phyloP scores from a whole-genome alignment of 2,888 invertebrate species.

The Shargacucullia verbasci region DNA sequence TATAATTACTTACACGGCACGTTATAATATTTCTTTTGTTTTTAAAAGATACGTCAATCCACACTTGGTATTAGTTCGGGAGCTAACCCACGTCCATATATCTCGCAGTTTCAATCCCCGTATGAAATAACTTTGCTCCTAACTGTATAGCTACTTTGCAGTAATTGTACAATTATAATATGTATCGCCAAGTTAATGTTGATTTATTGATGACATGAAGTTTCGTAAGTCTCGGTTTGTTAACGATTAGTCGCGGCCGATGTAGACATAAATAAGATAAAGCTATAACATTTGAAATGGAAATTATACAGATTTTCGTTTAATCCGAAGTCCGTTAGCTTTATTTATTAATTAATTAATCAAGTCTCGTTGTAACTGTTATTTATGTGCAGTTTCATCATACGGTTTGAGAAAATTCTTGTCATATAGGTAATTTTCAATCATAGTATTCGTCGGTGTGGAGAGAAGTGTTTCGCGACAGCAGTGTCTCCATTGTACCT shows the following conservation, averaged over 20 bases:
- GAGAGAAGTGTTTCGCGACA: too few species aligned
- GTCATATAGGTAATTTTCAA: too few species aligned
- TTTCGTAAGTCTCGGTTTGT: slow-evolving; percentile 27
- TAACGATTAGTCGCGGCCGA: slow-evolving; percentile 33
- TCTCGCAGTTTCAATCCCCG: neutral
- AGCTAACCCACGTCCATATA: too few species aligned
- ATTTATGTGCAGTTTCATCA: slow-evolving; percentile 32
- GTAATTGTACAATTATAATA: slow-evolving; percentile 43
- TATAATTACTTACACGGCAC: too few species aligned
- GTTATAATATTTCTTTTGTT: too few species aligned
- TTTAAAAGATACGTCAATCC: too few species aligned
- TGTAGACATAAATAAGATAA: slow-evolving; percentile 38
- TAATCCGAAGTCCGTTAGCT: slow-evolving; percentile 26
- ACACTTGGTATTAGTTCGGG: too few species aligned
- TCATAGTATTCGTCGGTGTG: too few species aligned
- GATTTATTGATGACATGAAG: slow-evolving; percentile 31
- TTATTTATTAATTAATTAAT: slow-evolving; percentile 36
- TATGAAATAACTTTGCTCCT: slow-evolving; percentile 15
- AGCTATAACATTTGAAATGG: slow-evolving; percentile 44
- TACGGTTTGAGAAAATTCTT: too few species aligned
- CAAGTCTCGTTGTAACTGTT: slow-evolving; percentile 16
- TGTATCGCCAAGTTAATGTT: slow-evolving; percentile 33
- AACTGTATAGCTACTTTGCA: slow-evolving; percentile 19
- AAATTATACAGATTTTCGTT: slow-evolving; percentile 42
- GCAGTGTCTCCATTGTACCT: too few species aligned